These are phyloP conservation scores for Alectura lathami DNA, from an alignment of 2,113 vertebrate species.

Conservation along the genomic window DNA sequence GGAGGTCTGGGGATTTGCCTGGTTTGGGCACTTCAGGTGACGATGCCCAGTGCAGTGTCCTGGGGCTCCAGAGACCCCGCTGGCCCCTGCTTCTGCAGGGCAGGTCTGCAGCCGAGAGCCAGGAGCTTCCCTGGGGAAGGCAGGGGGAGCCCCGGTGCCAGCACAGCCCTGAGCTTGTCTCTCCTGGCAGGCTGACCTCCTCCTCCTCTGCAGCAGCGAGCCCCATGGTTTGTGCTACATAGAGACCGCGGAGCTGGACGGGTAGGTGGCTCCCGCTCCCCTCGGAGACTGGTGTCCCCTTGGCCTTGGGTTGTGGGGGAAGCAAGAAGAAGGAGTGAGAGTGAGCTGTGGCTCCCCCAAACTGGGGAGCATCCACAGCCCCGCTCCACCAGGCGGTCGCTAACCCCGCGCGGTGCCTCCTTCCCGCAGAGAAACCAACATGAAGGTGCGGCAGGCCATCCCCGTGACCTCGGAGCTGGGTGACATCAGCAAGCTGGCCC, in stretches of 20 bases:
- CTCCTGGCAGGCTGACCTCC: slow-evolving; percentile 87
- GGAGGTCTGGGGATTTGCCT: neutral
- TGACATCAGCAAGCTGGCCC: slow-evolving; percentile 84
- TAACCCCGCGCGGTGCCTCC: accelerated
- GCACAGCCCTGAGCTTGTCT: neutral
- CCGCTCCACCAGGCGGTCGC: neutral
- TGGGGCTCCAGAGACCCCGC: accelerated
- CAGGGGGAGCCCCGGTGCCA: accelerated
- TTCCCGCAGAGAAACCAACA: slow-evolving; percentile 89
- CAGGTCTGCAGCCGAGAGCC: neutral
- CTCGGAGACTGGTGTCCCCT: neutral
- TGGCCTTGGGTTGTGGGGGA: neutral
- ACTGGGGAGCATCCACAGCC: accelerated
- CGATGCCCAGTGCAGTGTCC: neutral
- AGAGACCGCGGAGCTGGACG: slow-evolving; percentile 94
- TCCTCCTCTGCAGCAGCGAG: slow-evolving; percentile 94
- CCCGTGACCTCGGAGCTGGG: slow-evolving; percentile 86
- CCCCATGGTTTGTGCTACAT: slow-evolving; percentile 96
- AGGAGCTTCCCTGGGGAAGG: neutral
- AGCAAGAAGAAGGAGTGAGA: neutral
- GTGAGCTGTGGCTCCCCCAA: neutral
- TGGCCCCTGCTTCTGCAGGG: neutral
- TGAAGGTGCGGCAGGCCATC: slow-evolving; percentile 93
- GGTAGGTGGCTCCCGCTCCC: slow-evolving; percentile 69
- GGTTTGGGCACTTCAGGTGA: accelerated